Evolutionary conservation across 2,113 vertebrate genomes (phyloP).

Genomic region (Alexandromys fortis): DNA sequence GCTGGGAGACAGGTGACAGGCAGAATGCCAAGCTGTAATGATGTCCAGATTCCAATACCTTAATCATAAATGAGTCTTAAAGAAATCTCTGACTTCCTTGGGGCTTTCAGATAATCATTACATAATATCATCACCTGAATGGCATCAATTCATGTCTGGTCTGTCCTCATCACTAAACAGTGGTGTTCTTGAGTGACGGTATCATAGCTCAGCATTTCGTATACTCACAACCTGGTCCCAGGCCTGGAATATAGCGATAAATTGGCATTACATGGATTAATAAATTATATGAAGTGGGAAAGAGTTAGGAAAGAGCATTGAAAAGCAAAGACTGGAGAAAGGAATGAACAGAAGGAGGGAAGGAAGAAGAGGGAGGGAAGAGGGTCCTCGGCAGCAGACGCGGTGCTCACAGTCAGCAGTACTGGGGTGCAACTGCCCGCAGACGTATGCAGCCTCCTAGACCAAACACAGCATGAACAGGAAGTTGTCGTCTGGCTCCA

Average conservation of each 20-base stretch:
- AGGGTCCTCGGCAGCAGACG: not conserved
- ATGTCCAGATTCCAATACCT: not conserved
- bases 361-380: not conserved
- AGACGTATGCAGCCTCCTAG: not conserved
- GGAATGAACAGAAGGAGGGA: too few species aligned
- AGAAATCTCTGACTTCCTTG: not conserved
- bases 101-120: not conserved
- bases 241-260: not conserved
- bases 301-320: not conserved
- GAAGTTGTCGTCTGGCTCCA: not conserved
- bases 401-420: not conserved
- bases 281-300: not conserved
- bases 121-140: not conserved
- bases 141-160: not conserved
- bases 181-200: not conserved
- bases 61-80: not conserved
- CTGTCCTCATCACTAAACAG: not conserved
- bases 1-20: too few species aligned
- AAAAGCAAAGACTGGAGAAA: not conserved
- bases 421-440: accelerated
- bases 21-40: not conserved
- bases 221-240: not conserved
- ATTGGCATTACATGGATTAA: not conserved
- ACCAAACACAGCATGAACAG: not conserved
- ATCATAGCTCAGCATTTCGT: not conserved